Percentiles rank a stretch among this genome's conserved stretches.
These are phyloP conservation scores for Hydriomena furcata DNA, from an alignment of 2,888 invertebrate genomes.

Conservation along the genomic window DNA sequence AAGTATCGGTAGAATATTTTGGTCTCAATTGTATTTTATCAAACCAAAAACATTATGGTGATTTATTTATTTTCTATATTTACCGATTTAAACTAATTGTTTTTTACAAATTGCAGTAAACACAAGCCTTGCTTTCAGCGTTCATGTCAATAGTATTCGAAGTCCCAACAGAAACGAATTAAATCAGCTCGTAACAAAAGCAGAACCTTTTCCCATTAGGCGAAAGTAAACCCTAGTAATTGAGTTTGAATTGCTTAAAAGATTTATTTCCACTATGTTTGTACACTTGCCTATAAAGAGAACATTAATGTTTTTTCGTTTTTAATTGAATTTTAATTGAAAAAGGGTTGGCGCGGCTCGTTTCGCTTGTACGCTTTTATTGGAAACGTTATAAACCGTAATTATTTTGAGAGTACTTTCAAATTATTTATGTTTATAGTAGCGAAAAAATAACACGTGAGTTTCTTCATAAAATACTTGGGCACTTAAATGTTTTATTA, in stretches of 20 bases:
- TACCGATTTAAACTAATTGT: too few species aligned
- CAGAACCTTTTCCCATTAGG: slow-evolving; percentile 71
- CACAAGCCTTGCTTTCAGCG: background rate
- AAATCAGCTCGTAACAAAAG: slow-evolving; percentile 56
- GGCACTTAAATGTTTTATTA: slow-evolving; percentile 8
- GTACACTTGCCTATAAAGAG: slow-evolving; percentile 49
- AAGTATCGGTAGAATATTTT: too few species aligned
- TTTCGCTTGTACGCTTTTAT: slow-evolving; percentile 32
- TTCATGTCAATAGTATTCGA: slow-evolving; percentile 54
- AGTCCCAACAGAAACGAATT: slow-evolving; percentile 62
- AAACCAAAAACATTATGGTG: too few species aligned
- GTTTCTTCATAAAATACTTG: background rate
- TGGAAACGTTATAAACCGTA: slow-evolving; percentile 19
- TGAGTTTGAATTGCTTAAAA: slow-evolving; percentile 79
- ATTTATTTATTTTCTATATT: too few species aligned
- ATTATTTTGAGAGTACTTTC: slow-evolving; percentile 10
- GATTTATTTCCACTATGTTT: slow-evolving; percentile 69
- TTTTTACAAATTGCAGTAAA: too few species aligned
- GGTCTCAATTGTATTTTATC: too few species aligned
- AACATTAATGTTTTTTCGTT: slow-evolving; percentile 57
- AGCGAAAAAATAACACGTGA: too few species aligned
- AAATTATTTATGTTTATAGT: too few species aligned
- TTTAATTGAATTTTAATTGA: slow-evolving; percentile 62
- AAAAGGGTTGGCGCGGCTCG: slow-evolving; percentile 38
- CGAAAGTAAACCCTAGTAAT: slow-evolving; percentile 74